Evolutionary conservation across 2,888 invertebrate species (phyloP), one percentile per base, ranked within the genome.

Genomic region (Drosophila robusta): DNA sequence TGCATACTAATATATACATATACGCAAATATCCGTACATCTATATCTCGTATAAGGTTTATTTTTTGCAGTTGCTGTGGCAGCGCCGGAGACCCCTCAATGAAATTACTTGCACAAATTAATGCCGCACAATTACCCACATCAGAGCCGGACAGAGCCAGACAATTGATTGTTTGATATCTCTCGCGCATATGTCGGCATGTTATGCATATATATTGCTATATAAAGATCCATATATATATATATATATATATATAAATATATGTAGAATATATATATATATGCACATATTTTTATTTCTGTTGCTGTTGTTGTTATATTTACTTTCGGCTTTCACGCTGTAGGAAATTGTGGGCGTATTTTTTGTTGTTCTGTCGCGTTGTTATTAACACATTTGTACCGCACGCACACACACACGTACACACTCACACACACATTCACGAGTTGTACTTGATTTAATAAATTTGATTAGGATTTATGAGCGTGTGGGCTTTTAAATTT

Each of bases 381-480:
- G 50, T 62, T 68, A 81, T 85, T 78, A 78, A 85, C 78, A 82
- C 76, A 78, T 63, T 64, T 41, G 41, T 60, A n/a, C 34, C 44
- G n/a, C 42, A 45, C 29, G 39, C 38, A 39, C 50, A 56, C 11
- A 26, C 16, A n/a, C 8, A 47, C 26, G n/a, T n/a, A n/a, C n/a
- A n/a, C n/a, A n/a, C n/a, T n/a, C n/a, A n/a, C n/a, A n/a, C n/a
- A n/a, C n/a, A 32, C 42, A 44, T 36, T 34, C 64, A 51, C 41
- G 32, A 55, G 39, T 45, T 60, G 75, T 64, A 82, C 85, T 89
- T 91, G 89, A 91, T 91, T 90, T 91, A 77, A 89, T 90, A 86
- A 90, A 91, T 78, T 89, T 87, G 82, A 90, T 90, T 90, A 89
- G 77, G 83, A 90, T 89, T 90, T 86, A 90, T 79, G 79, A 76